phyloP scores from a whole-genome alignment of 2,888 invertebrate species.

The Lasioglossum vierecki region DNA sequence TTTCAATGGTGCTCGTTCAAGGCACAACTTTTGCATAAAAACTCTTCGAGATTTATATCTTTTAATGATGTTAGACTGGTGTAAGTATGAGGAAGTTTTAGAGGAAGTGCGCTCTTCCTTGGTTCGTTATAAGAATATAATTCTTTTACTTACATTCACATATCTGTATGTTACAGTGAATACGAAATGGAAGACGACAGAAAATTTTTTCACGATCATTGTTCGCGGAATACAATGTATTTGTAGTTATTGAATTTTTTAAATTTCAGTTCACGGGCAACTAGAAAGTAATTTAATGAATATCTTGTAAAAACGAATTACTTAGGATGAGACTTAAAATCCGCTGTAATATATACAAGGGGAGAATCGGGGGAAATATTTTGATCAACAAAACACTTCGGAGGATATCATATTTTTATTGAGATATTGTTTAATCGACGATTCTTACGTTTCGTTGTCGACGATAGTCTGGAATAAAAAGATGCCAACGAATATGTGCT shows the following conservation, averaged over 20 bases:
- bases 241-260: constrained; percentile 6
- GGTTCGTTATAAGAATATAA: neutral
- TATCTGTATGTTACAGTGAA: neutral
- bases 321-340: neutral
- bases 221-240: neutral
- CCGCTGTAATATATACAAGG: constrained; percentile 36
- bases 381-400: constrained; percentile 33
- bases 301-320: constrained; percentile 25
- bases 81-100: neutral
- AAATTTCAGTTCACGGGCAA: neutral
- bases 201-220: neutral
- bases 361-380: constrained; percentile 45
- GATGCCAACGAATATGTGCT: constrained; percentile 9
- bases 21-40: neutral
- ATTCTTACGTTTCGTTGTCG: constrained; percentile 8
- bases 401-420: constrained; percentile 43
- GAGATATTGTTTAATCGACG: constrained; percentile 6
- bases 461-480: constrained; percentile 30
- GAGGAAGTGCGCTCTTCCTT: neutral
- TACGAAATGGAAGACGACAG: neutral
- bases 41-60: neutral
- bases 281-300: neutral
- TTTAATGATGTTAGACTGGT: neutral
- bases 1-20: neutral
- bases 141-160: neutral